Conservation (phyloP, 2,113 vertebrate species). For the Eurypyga helias region DNA sequence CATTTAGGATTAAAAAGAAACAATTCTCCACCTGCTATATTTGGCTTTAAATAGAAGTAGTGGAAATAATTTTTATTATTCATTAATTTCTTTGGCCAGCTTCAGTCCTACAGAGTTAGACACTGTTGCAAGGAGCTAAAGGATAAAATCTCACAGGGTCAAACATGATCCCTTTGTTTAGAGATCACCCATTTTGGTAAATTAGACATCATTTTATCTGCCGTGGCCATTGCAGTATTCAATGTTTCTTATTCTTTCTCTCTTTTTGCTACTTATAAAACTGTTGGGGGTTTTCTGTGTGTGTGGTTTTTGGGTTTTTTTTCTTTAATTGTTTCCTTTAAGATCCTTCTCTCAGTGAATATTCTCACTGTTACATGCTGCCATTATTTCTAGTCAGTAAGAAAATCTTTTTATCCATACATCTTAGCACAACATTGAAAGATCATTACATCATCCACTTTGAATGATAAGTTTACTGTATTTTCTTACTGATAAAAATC, state of each 20-base stretch:
- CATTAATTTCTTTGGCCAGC: neutral
- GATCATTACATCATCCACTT: neutral
- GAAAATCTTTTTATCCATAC: neutral
- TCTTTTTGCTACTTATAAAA: neutral
- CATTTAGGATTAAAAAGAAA: neutral
- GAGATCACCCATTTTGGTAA: neutral
- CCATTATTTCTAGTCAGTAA: neutral
- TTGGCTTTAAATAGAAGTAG: neutral
- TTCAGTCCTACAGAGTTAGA: neutral
- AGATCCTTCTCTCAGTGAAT: neutral
- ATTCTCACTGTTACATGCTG: neutral
- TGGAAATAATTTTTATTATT: neutral
- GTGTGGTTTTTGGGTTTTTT: too few relatives aligned
- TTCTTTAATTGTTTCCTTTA: neutral
- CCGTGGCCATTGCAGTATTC: neutral
- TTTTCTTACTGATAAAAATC: neutral
- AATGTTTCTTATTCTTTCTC: neutral
- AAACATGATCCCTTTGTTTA: neutral
- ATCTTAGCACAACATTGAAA: neutral
- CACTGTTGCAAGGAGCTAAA: neutral
- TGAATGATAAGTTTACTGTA: neutral
- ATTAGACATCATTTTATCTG: neutral
- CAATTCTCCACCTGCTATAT: neutral
- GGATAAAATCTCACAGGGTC: neutral
- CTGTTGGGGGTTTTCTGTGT: too few relatives aligned